Evolutionary conservation across 2,888 invertebrate genomes (phyloP).

Genomic region (Tenthredo amoena): DNA sequence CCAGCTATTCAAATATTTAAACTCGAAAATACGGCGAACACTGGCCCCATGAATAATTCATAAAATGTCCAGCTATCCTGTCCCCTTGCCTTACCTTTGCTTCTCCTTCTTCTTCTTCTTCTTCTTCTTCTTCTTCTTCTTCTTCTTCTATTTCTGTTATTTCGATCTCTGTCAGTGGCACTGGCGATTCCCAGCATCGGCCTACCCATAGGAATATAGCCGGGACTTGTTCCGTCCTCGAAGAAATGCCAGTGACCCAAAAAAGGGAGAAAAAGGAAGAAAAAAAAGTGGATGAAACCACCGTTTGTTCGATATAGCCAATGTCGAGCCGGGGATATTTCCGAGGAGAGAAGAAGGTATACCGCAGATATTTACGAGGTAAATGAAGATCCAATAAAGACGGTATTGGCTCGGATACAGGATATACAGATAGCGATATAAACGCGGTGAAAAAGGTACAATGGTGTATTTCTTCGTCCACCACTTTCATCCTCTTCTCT

Average conservation of each 20-base stretch:
- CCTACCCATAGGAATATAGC: neutral
- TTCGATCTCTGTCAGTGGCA: neutral
- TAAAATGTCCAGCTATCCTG: conserved; percentile 66
- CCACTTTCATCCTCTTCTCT: neutral
- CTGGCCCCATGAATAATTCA: conserved; percentile 74
- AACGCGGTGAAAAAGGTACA: neutral
- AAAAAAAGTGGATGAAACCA: conserved; percentile 23
- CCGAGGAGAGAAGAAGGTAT: conserved; percentile 3
- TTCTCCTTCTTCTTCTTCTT: neutral
- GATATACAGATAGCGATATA: neutral
- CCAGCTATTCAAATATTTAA: conserved; percentile 77
- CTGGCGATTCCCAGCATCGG: conserved; percentile 20
- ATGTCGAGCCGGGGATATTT: neutral
- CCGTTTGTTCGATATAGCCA: conserved; percentile 20
- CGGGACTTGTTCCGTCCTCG: neutral
- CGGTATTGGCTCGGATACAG: neutral
- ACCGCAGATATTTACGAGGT: conserved; percentile 18
- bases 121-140: neutral
- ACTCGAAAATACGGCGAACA: conserved; percentile 76
- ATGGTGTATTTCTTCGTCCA: neutral
- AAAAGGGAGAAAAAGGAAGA: neutral
- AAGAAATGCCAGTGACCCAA: conserved; percentile 34
- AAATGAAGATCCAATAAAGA: conserved; percentile 40
- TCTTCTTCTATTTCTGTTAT: neutral
- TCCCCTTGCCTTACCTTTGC: conserved; percentile 27